Percentiles rank a stretch among this genome's conserved stretches.
Evolutionary conservation across 2,888 invertebrate genomes (phyloP).

Genomic region (Bombyx huttoni): DNA sequence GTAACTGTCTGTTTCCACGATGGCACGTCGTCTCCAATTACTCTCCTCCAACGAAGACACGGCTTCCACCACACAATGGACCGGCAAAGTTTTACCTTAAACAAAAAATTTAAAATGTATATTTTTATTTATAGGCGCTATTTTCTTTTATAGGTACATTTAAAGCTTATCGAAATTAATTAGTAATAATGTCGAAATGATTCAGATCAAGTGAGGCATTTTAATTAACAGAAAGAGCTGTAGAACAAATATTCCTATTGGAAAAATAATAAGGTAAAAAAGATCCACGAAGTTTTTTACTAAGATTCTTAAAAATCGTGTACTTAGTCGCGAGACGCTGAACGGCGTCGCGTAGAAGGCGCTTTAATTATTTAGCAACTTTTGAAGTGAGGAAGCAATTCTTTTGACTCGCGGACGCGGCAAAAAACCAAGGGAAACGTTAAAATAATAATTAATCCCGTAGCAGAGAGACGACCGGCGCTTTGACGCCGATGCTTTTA

Average conservation of each 20-base stretch:
- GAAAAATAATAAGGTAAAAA: too few relatives aligned
- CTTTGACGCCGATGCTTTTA: constrained; percentile 47
- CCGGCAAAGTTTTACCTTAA: constrained; percentile 81
- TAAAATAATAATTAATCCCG: constrained; percentile 73
- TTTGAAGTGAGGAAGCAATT: constrained; percentile 62
- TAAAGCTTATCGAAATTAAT: too few relatives aligned
- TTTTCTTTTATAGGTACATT: too few relatives aligned
- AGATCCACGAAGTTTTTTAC: background rate
- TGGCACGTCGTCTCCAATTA: constrained; percentile 75
- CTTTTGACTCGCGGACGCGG: constrained; percentile 56
- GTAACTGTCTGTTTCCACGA: constrained; percentile 94
- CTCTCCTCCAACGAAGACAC: constrained; percentile 80
- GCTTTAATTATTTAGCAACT: constrained; percentile 68
- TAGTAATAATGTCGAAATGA: too few relatives aligned
- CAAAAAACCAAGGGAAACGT: constrained; percentile 63
- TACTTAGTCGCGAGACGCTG: constrained; percentile 41
- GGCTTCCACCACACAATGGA: constrained; percentile 95
- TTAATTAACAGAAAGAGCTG: too few relatives aligned
- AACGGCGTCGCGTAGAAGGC: constrained; percentile 53
- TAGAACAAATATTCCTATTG: too few relatives aligned
- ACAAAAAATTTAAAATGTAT: constrained; percentile 9
- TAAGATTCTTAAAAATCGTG: constrained; percentile 29
- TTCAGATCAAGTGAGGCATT: too few relatives aligned
- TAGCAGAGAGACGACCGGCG: constrained; percentile 17
- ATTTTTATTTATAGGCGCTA: too few relatives aligned